Conservation (phyloP, 92 coral and sea anemone species). For the Chrysogorgia sp. region DNA sequence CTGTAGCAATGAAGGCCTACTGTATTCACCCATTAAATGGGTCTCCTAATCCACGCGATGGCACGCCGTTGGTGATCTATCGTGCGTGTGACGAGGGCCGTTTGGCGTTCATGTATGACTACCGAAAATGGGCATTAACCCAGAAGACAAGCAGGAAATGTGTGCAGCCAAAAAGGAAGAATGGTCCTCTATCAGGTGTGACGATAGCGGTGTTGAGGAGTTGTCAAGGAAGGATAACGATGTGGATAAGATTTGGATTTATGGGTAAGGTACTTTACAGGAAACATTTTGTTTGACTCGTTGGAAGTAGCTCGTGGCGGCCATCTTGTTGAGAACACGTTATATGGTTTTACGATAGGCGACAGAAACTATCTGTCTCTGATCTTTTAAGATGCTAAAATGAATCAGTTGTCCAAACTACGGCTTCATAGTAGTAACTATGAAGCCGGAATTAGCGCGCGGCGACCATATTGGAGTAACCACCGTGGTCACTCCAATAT, state of each 20-base stretch:
- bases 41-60: background rate
- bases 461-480: too few species aligned
- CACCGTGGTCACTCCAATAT: too few species aligned
- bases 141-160: background rate
- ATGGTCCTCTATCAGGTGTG: background rate
- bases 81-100: background rate
- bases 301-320: background rate
- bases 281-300: too few species aligned
- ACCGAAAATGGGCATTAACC: background rate
- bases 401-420: too few species aligned
- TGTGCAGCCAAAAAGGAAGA: conserved; percentile 1
- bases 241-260: conserved; percentile 10
- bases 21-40: conserved; percentile 9
- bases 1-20: conserved; percentile 2
- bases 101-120: background rate
- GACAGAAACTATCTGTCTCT: too few species aligned
- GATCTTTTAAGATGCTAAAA: too few species aligned
- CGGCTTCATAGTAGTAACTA: too few species aligned
- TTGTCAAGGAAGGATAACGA: background rate
- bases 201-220: background rate
- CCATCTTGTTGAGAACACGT: too few species aligned
- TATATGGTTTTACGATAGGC: too few species aligned
- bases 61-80: conserved; percentile 12
- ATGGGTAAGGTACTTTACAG: background rate
- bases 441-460: too few species aligned